Base-by-base conservation (phyloP, 2,113 vertebrate genomes). In the Aphyosemion australe region DNA sequence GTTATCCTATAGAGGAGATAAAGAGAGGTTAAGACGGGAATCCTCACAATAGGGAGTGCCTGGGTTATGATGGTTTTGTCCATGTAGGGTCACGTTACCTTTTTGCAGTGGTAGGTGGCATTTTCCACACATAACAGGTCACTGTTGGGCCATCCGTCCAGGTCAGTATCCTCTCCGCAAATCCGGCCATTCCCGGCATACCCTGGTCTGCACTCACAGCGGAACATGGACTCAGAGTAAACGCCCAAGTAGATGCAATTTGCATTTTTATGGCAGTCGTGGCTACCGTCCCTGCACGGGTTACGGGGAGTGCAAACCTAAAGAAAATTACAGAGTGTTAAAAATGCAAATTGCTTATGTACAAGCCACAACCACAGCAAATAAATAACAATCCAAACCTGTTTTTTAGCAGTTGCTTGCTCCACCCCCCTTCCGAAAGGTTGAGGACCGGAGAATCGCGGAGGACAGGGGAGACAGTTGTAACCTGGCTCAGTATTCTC, bases 71-170 rank as follows among this genome's bases (percentile, higher is more conserved):
- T 51, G 12, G 39, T 62, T 59, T 39, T 72, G 50, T 75, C 51
- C 61, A 56, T 42, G 78, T 82, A 61, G 55, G 73, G 69, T 71
- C 65, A 67, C 59, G 75, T 61, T 95, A 99, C 97, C 89, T 98
- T 99, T 84, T 95, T 98, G 90, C 97, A 99, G 88, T 99, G 97
- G 84, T 99, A 99, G 37, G 97, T 99, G 16, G 97, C 97, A 16
- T 99, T 99, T 73, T 92, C 94, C 85, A 99, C 95, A 75, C 97
- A 99, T 53, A 76, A 79, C 53, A 99, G 92, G 71, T 98, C 72
- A 47, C 88, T 92, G 49, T 98, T 99, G 73, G 97, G 97, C 97
- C 97, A 99, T 64, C 97, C 97, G 4, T 99, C 97, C 63, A 99
- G 87, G 76, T 99, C 97, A 4, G 89, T 94, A 80, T 99, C 97